Percentiles rank a stretch among this genome's conserved stretches.
Evolutionary conservation across 2,113 vertebrate species (phyloP).

Genomic region (Ceyx margarethae): DNA sequence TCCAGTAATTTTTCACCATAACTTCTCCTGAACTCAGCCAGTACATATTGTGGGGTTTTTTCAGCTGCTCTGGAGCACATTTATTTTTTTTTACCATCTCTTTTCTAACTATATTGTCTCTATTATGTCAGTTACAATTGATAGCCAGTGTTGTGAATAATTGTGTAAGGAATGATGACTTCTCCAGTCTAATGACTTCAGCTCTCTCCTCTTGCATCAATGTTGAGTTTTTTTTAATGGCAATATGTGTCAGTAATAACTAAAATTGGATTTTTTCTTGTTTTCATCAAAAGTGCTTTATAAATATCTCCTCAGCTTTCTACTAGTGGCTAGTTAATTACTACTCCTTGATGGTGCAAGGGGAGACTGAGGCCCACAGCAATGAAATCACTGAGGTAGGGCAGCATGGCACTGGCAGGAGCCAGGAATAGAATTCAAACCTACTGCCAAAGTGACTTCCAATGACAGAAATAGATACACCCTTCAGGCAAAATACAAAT

Average conservation of each 20-base stretch:
- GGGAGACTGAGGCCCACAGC: not conserved
- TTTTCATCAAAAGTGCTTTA: not conserved
- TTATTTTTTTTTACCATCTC: not conserved
- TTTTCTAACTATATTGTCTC: not conserved
- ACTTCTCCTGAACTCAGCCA: not conserved
- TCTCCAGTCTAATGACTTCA: not conserved
- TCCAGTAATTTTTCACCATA: not conserved
- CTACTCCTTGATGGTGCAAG: not conserved
- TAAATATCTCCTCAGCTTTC: not conserved
- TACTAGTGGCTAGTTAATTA: not conserved
- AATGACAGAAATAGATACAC: constrained; percentile 37
- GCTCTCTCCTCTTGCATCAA: not conserved
- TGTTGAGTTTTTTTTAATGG: not conserved
- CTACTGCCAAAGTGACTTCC: constrained; percentile 3
- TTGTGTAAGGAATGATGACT: not conserved
- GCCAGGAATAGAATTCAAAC: not conserved
- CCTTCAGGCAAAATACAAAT: constrained; percentile 56
- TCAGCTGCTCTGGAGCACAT: not conserved
- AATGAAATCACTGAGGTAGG: not conserved
- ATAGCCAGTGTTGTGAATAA: not conserved
- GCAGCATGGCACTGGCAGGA: not conserved
- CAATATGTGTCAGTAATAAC: not conserved
- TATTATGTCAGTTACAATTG: not conserved
- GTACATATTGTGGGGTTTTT: not conserved
- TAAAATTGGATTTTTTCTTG: not conserved